Evolutionary conservation across 2,113 vertebrate species (phyloP), one percentile per base, ranked within the genome.

Genomic region (Corythornis cristatus): DNA sequence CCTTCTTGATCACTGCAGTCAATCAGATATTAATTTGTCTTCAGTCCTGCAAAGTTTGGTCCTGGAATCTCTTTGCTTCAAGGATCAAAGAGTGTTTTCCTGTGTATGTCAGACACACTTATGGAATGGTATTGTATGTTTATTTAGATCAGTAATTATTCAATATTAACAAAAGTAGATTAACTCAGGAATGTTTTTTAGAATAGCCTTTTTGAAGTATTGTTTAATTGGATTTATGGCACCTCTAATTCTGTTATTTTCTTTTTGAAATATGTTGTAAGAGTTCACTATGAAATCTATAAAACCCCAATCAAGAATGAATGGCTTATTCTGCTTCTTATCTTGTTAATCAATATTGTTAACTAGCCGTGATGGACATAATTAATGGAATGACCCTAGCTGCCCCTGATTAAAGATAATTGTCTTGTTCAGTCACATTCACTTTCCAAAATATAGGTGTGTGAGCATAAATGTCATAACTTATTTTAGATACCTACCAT

Each of bases 21-120:
- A 96, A 82, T 94, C 72, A 94, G 93, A 94, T 88, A 86, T 92
- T 93, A 95, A 97, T 96, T 96, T 95, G 46, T 79, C 91, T 96
- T 92, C 82, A 81, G 70, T 75, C 51, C 81, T 76, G 64, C 53
- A 93, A 93, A 90, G 78, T 96, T 90, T 85, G 40, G 64, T 51
- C 78, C 67, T 91, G 82, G 77, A 86, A 91, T 50, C 86, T 50
- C 75, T 95, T 82, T 91, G 58, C 94, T 64, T 76, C 56, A 35
- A 20, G 58, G 74, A 96, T 94, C 92, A 95, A 96, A 96, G 88
- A 70, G 18, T 60, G 25, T 86, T 90, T 92, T 62, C 58, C 43
- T 56, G 31, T 62, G 12, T 92, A 35, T 85, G 67, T 95, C 82
- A 93, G 85, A 66, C 82, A 87, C 81, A 57, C 71, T 85, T 89